Conservation (phyloP, 2,888 invertebrate genomes). For the Philereme transversata region DNA sequence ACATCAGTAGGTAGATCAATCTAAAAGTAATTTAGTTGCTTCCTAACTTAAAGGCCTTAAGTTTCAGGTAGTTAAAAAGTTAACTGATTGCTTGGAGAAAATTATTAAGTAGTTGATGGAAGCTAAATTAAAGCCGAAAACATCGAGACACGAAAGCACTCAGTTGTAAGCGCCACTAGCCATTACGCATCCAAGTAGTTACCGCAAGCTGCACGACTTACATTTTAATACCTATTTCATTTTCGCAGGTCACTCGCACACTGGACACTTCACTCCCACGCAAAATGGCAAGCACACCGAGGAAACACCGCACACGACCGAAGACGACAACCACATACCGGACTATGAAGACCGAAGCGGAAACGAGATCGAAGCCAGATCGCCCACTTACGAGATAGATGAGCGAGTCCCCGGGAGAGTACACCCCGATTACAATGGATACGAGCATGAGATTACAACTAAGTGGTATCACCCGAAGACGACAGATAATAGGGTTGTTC, state of each 20-base stretch:
- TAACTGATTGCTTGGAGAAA: no score
- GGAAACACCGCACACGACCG: conserved; percentile 74
- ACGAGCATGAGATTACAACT: conserved; percentile 71
- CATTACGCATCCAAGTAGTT: no score
- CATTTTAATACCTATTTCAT: no score
- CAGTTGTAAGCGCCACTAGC: no score
- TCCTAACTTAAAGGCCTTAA: no score
- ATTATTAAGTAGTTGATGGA: no score
- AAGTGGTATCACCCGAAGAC: conserved; percentile 79
- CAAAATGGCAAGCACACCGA: conserved; percentile 58
- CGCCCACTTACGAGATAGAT: conserved; percentile 66
- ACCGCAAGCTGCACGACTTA: no score
- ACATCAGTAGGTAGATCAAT: no score
- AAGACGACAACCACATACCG: conserved; percentile 74
- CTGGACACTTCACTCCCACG: conserved; percentile 69
- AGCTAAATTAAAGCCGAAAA: no score
- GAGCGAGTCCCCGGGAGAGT: conserved; percentile 58
- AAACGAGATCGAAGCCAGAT: conserved; percentile 65
- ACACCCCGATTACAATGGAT: conserved; percentile 74
- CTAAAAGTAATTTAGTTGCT: no score
- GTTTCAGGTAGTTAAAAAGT: no score
- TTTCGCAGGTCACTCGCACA: conserved; percentile 64
- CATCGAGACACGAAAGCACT: no score
- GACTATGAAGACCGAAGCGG: conserved; percentile 67
- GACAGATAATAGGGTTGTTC: conserved; percentile 75